Conservation (phyloP, 2,888 invertebrate genomes). For the Melikaiella ostensackeni region DNA sequence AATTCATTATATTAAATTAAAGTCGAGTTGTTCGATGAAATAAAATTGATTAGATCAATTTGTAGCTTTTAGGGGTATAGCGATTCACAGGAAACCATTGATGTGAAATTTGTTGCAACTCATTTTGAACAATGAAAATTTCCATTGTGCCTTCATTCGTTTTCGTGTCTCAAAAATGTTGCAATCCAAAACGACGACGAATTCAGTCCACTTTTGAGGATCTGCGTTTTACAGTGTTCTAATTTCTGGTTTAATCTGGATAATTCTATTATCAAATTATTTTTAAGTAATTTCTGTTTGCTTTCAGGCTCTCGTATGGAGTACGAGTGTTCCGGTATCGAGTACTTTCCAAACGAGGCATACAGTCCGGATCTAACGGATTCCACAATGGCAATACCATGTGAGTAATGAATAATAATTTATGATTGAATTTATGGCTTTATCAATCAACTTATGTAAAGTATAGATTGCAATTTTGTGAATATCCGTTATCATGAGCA, state of each 20-base stretch:
- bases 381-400: slow-evolving; percentile 95
- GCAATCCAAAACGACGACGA: too few relatives aligned
- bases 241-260: background rate
- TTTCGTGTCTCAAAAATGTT: too few relatives aligned
- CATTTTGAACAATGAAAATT: too few relatives aligned
- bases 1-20: background rate
- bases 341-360: slow-evolving; percentile 92
- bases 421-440: slow-evolving; percentile 23
- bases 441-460: background rate
- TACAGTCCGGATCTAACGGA: slow-evolving; percentile 93
- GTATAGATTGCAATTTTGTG: too few relatives aligned
- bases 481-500: too few relatives aligned
- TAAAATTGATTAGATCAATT: background rate
- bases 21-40: background rate
- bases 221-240: too few relatives aligned
- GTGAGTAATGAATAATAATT: slow-evolving; percentile 81
- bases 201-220: too few relatives aligned
- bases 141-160: too few relatives aligned
- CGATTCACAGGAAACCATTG: too few relatives aligned
- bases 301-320: slow-evolving; percentile 84
- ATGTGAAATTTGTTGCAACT: too few relatives aligned
- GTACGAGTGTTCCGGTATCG: slow-evolving; percentile 89
- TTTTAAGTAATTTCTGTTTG: slow-evolving; percentile 40
- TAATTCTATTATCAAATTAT: slow-evolving; percentile 21
- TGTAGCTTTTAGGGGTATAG: background rate